Conservation (phyloP, 2,113 vertebrate species). For the Aldabrachelys gigantea region DNA sequence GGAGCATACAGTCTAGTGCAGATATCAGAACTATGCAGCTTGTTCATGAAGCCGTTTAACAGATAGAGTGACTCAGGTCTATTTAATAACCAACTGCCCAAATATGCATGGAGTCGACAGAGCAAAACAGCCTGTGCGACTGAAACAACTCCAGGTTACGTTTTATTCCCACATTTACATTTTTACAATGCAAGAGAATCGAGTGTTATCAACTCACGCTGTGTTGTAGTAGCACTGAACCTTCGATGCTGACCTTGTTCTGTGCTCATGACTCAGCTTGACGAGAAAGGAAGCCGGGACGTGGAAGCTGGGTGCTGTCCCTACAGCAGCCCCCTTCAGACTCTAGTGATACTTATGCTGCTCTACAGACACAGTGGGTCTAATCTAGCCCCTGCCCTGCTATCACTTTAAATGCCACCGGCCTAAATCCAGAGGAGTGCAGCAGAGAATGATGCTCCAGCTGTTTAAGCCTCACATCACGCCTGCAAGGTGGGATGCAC, state of each 20-base stretch:
- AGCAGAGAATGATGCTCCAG: background rate
- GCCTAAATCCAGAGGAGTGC: background rate
- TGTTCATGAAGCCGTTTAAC: background rate
- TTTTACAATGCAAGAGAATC: conserved; percentile 8
- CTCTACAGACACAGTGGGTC: background rate
- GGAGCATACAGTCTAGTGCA: conserved; percentile 2
- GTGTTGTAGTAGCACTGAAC: background rate
- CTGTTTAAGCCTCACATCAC: background rate
- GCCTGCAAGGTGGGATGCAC: background rate
- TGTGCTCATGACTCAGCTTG: background rate
- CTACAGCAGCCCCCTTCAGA: background rate
- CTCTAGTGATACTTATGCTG: background rate
- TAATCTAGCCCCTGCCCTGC: rapidly evolving
- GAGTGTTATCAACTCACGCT: background rate
- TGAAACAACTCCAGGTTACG: conserved; percentile 28
- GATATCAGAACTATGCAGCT: background rate
- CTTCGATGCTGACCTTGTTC: background rate
- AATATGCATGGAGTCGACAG: conserved; percentile 9
- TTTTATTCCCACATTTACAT: conserved; percentile 20
- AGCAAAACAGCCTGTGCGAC: conserved; percentile 8
- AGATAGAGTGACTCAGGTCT: background rate
- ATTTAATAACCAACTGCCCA: conserved; percentile 12
- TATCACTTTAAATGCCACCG: background rate
- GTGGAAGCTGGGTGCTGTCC: background rate
- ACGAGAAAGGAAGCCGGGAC: background rate